phyloP scores from a whole-genome alignment of 2,113 vertebrate species.

The Pteropus alecto region DNA sequence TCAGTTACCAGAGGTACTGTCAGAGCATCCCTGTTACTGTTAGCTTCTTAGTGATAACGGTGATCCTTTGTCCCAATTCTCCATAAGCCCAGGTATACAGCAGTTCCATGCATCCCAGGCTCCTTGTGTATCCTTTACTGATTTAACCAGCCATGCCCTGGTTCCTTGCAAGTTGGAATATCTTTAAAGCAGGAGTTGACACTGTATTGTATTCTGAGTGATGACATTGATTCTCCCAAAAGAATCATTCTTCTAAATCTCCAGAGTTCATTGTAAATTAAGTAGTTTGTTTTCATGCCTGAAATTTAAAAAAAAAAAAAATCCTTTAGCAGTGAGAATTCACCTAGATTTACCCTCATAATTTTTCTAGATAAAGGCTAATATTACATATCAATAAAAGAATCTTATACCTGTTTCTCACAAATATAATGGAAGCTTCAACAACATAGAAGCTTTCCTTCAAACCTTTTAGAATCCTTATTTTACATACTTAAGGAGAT shows the following conservation, averaged over 20 bases:
- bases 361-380: neutral
- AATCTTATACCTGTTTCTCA: neutral
- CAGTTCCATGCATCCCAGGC: neutral
- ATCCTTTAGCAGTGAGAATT: neutral
- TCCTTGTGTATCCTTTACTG: neutral
- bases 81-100: neutral
- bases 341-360: neutral
- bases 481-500: neutral
- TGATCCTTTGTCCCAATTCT: neutral
- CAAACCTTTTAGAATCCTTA: neutral
- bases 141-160: neutral
- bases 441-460: neutral
- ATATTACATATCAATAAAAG: neutral
- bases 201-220: neutral
- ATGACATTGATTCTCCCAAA: neutral
- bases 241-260: neutral
- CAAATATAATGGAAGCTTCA: slow-evolving; percentile 7
- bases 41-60: neutral
- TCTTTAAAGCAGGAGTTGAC: neutral
- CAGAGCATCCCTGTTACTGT: neutral
- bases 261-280: neutral
- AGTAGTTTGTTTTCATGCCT: neutral
- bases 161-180: neutral
- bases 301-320: neutral
- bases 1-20: neutral